Evolutionary conservation across 2,888 invertebrate species (phyloP).

Genomic region (Alcis repandata): DNA sequence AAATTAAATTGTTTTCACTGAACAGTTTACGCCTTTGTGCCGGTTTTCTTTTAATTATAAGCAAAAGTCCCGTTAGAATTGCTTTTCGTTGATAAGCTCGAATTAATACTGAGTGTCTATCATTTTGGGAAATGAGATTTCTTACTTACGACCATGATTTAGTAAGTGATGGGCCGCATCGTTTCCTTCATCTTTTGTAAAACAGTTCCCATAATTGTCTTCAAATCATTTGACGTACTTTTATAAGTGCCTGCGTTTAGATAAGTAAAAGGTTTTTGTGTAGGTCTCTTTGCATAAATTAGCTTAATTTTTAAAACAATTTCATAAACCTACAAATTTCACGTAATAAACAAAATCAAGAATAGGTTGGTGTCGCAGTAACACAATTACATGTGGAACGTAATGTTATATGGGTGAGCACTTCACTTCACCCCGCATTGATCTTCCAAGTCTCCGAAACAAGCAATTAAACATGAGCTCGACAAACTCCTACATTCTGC

Average conservation of each 20-base stretch:
- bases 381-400: constrained; percentile 40
- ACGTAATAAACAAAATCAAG: constrained; percentile 4
- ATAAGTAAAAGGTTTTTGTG: too few species aligned
- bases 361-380: constrained; percentile 15
- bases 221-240: too few species aligned
- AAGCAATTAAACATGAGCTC: constrained; percentile 76
- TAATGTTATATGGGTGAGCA: constrained; percentile 25
- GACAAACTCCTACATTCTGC: constrained; percentile 77
- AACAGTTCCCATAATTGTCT: too few species aligned
- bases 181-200: not conserved
- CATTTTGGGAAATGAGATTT: constrained; percentile 44
- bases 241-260: too few species aligned
- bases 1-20: constrained; percentile 70
- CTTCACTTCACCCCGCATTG: constrained; percentile 54
- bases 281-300: too few species aligned
- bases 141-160: constrained; percentile 37
- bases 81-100: constrained; percentile 57
- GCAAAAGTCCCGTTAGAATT: constrained; percentile 57
- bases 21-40: constrained; percentile 61
- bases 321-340: not conserved
- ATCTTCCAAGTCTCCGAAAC: constrained; percentile 68
- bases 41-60: constrained; percentile 64
- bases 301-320: not conserved
- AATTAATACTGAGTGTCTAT: constrained; percentile 49
- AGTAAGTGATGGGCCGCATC: constrained; percentile 22